Conservation (phyloP, 2,113 vertebrate species). For the Fukomys damarensis region DNA sequence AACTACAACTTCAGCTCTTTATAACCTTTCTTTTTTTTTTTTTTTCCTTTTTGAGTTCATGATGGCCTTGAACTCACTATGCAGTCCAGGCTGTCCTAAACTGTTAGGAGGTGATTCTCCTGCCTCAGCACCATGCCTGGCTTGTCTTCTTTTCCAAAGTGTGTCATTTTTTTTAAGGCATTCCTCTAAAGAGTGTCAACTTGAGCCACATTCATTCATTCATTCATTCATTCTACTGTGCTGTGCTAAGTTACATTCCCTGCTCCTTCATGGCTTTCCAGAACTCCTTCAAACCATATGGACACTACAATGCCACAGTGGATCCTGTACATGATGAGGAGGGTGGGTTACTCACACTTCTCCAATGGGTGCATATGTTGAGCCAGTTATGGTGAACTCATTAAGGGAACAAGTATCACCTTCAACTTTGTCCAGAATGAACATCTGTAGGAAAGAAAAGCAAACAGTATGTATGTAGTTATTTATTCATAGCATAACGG, state of each 20-base stretch:
- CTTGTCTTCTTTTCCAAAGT: background rate
- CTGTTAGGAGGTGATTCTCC: background rate
- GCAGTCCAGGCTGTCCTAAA: background rate
- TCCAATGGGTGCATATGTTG: constrained; percentile 97
- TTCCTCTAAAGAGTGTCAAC: background rate
- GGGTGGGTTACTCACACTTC: constrained; percentile 93
- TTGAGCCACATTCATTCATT: background rate
- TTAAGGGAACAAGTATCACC: constrained; percentile 93
- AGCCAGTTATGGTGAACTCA: constrained; percentile 97
- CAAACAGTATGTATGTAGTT: background rate
- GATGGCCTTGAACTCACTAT: background rate
- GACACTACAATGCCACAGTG: background rate
- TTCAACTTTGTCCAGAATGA: constrained; percentile 93
- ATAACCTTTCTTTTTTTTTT: background rate
- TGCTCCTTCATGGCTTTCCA: background rate
- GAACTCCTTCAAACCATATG: background rate
- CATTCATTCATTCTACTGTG: background rate
- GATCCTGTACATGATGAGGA: background rate
- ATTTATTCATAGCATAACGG: background rate
- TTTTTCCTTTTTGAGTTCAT: background rate
- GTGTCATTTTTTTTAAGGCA: background rate
- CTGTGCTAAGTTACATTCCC: too few species aligned
- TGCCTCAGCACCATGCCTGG: background rate
- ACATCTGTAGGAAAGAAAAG: constrained; percentile 91
- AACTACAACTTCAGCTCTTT: background rate